These are phyloP conservation scores for Clarias laeviceps DNA, from an alignment of 2,797 vertebrate species.

Conservation along the genomic window DNA sequence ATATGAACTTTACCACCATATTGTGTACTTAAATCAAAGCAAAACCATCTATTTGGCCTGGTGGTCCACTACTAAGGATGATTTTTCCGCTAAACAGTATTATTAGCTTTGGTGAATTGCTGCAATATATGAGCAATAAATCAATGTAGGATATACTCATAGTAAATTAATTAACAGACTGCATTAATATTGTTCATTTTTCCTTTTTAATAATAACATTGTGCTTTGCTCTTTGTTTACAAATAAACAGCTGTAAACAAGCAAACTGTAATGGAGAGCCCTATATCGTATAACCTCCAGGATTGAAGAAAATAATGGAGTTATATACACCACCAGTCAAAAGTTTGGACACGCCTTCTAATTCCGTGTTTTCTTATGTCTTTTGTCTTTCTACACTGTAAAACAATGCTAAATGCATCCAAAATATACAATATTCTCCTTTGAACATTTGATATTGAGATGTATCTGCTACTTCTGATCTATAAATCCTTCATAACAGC, in stretches of 20 bases:
- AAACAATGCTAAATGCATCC: no score
- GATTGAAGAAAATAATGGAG: constrained; percentile 71
- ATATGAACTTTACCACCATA: no score
- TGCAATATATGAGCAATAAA: not conserved
- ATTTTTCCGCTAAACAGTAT: not conserved
- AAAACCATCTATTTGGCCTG: no score
- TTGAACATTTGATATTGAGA: no score
- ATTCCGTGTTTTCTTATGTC: no score
- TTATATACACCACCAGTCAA: constrained; percentile 42
- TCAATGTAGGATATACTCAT: not conserved
- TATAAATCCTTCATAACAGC: no score
- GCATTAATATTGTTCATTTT: not conserved
- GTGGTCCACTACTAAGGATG: not conserved
- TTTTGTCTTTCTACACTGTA: no score
- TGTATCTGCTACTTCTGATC: no score
- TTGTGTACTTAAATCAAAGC: no score
- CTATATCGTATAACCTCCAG: constrained; percentile 54
- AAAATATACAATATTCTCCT: no score
- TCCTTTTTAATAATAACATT: not conserved
- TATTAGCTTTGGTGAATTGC: not conserved
- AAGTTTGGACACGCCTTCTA: no score
- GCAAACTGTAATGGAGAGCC: constrained; percentile 55
- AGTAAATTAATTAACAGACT: not conserved
- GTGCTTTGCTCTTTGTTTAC: not conserved
- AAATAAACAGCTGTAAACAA: constrained; percentile 40